phyloP scores from a whole-genome alignment of 2,113 vertebrate species.

The Stictonetta naevosa region DNA sequence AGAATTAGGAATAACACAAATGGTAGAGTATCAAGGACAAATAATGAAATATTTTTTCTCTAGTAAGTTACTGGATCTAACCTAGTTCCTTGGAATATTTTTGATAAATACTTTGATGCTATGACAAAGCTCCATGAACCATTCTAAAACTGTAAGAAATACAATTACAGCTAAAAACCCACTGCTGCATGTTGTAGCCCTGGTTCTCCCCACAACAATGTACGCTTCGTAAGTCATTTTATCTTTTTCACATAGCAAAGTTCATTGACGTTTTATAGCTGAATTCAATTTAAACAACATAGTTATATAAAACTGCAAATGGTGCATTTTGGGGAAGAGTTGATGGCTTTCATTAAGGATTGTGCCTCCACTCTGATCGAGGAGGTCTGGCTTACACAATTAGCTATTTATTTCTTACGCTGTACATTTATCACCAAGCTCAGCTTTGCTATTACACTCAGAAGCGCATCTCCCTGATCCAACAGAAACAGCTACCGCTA shows the following conservation, averaged over 20 bases:
- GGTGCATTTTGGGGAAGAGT: background rate
- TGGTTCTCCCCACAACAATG: fast-evolving
- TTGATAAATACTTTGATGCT: background rate
- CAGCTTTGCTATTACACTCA: background rate
- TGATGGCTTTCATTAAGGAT: too few species aligned
- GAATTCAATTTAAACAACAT: background rate
- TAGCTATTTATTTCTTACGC: background rate
- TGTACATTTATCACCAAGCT: fast-evolving
- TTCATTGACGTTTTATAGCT: background rate
- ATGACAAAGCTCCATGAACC: background rate
- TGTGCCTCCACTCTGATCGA: background rate
- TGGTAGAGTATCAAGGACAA: background rate
- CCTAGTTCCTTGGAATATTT: background rate
- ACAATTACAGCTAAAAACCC: background rate
- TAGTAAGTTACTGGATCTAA: background rate
- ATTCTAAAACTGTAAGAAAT: background rate
- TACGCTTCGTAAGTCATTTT: background rate
- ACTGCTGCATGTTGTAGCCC: background rate
- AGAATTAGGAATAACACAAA: background rate
- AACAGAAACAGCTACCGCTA: background rate
- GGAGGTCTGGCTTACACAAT: background rate
- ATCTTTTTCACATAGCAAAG: background rate
- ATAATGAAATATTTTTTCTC: background rate
- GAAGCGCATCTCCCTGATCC: background rate
- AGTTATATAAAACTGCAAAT: background rate